Percentiles rank a stretch among this genome's conserved stretches.
Conservation (phyloP, 2,113 vertebrate genomes). For the cattle (Bos taurus) region DNA sequence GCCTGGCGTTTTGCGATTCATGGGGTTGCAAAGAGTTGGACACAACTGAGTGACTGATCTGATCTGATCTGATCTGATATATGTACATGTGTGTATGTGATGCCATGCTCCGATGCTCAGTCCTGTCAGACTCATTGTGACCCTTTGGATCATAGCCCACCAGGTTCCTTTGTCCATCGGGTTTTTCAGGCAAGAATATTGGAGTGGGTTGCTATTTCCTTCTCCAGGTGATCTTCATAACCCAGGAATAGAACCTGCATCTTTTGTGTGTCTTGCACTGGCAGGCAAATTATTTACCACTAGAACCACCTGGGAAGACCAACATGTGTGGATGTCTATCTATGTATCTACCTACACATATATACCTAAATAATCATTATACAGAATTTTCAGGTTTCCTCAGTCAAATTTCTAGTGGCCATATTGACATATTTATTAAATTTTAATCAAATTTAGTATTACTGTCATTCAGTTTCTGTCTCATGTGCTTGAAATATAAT, state of each 20-base stretch:
- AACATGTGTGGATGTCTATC: not conserved
- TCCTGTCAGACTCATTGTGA: not conserved
- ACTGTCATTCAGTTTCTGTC: not conserved
- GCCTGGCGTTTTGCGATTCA: too few species aligned
- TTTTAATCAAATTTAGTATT: not conserved
- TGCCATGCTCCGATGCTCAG: not conserved
- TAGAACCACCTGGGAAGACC: not conserved
- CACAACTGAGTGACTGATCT: too few species aligned
- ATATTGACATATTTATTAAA: not conserved
- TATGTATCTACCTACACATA: not conserved
- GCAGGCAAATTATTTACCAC: not conserved
- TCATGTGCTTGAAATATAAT: not conserved
- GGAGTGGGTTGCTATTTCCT: not conserved
- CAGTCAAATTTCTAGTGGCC: not conserved
- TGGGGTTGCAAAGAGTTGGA: too few species aligned
- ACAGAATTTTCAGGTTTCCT: not conserved
- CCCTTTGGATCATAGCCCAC: not conserved
- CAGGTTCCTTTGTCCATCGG: not conserved
- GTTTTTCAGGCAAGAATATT: not conserved
- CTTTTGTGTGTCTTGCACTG: not conserved
- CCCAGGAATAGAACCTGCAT: not conserved
- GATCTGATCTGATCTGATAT: too few species aligned
- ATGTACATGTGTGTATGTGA: not conserved
- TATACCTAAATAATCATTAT: not conserved
- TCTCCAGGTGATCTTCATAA: not conserved